phyloP scores from a whole-genome alignment of 2,113 vertebrate genomes.

The Pandion haliaetus region DNA sequence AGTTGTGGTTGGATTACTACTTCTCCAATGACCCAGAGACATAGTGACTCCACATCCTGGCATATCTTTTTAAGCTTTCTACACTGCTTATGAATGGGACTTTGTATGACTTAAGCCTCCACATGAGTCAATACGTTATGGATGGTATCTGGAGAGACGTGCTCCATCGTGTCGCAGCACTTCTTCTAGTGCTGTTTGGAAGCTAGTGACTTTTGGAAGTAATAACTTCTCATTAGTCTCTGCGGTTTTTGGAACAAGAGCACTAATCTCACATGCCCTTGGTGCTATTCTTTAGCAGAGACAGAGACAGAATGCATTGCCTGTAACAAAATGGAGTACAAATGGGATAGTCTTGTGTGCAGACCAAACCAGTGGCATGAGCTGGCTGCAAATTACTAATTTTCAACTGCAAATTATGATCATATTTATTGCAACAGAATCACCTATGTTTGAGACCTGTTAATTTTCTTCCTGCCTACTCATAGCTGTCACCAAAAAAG shows the following conservation, averaged over 20 bases:
- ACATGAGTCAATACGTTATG: rapidly evolving
- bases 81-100: neutral
- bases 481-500: neutral
- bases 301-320: neutral
- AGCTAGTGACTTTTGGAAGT: neutral
- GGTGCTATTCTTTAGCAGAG: neutral
- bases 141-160: neutral
- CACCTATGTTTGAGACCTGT: neutral
- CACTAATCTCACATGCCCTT: neutral
- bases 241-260: neutral
- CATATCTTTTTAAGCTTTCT: neutral
- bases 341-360: neutral
- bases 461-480: neutral
- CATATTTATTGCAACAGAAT: neutral
- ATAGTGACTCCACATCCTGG: neutral
- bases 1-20: neutral
- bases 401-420: neutral
- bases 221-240: neutral
- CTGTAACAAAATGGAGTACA: neutral
- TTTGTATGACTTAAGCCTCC: neutral
- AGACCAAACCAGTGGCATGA: neutral
- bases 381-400: neutral
- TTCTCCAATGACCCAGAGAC: neutral
- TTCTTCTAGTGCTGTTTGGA: neutral
- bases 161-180: neutral